These are phyloP conservation scores for Pardalotus punctatus DNA, from an alignment of 2,113 vertebrate genomes.

Conservation along the genomic window DNA sequence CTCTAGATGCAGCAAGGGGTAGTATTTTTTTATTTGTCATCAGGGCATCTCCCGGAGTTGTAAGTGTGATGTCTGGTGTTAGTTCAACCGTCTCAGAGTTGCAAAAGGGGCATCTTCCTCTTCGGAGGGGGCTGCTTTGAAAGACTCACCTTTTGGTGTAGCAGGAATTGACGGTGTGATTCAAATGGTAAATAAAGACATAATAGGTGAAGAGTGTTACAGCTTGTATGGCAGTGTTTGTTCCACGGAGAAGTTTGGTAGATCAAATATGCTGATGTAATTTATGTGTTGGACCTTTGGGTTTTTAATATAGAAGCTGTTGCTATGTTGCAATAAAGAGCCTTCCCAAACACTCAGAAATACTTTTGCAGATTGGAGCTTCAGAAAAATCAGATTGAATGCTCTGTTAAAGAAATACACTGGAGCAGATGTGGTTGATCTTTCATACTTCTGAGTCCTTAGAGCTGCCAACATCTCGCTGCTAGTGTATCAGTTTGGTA, in stretches of 20 bases:
- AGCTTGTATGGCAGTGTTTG: background rate
- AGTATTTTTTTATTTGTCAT: background rate
- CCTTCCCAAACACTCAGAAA: background rate
- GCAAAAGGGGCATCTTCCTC: fast-evolving
- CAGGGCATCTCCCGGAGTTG: background rate
- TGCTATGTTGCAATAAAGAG: constrained; percentile 3
- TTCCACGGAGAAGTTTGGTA: fast-evolving
- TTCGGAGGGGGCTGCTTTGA: background rate
- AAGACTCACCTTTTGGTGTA: background rate
- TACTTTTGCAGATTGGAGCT: background rate
- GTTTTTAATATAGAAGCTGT: background rate
- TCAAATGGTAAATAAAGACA: background rate
- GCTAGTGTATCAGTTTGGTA: background rate
- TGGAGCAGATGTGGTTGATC: background rate
- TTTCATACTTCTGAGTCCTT: background rate
- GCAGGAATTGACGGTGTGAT: background rate
- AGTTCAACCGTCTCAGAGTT: background rate
- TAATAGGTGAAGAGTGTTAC: background rate
- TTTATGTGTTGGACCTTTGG: background rate
- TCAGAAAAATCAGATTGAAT: background rate
- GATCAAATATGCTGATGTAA: background rate
- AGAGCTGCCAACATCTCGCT: background rate
- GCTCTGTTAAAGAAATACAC: background rate
- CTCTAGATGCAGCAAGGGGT: background rate
- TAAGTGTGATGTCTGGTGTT: background rate